Conservation (phyloP, 1,140 invertebrate species). For the Pomacea maculata region DNA sequence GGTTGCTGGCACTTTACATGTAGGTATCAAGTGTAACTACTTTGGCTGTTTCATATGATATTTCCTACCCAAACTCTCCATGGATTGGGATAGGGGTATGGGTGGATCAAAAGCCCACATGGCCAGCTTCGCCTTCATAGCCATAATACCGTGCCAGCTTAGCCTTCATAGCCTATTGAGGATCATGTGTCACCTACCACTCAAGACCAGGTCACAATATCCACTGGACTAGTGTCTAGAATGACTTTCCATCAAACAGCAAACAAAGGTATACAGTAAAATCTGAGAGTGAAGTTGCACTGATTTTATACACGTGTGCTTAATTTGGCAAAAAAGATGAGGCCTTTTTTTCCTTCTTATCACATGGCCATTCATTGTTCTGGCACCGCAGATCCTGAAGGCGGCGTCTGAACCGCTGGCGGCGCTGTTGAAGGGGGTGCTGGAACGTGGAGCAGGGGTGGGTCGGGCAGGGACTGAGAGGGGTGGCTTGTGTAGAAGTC, state of each 20-base stretch:
- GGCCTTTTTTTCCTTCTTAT: neutral
- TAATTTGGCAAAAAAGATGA: neutral
- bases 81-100: too few species aligned
- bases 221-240: too few species aligned
- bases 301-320: neutral
- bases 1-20: too few species aligned
- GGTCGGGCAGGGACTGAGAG: neutral
- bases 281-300: neutral
- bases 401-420: neutral
- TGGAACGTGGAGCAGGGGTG: neutral
- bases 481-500: conserved; percentile 24
- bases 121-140: too few species aligned
- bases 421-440: neutral
- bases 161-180: too few species aligned
- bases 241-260: neutral
- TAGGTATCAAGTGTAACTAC: too few species aligned
- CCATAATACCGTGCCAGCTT: too few species aligned
- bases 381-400: neutral
- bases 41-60: too few species aligned
- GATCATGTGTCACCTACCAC: too few species aligned
- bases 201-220: too few species aligned
- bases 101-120: too few species aligned
- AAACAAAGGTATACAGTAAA: neutral
- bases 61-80: too few species aligned
- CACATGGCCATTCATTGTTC: neutral